phyloP scores from a whole-genome alignment of 1,140 invertebrate genomes.

The Holcopasites calliopsidis region DNA sequence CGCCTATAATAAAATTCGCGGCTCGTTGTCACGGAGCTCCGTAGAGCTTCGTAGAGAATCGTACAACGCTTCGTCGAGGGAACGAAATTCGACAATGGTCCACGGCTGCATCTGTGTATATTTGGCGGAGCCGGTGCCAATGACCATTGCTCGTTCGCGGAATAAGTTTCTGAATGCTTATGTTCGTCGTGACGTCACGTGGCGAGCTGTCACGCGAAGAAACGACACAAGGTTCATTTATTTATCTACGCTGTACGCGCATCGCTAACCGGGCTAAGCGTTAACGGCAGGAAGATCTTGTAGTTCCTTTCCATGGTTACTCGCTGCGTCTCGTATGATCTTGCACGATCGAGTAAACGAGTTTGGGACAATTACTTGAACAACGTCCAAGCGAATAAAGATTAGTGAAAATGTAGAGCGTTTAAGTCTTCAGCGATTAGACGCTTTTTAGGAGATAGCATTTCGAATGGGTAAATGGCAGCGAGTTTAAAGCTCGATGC shows the following conservation, averaged over 20 bases:
- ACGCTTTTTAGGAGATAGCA: not conserved
- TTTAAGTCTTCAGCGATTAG: no score
- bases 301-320: not conserved
- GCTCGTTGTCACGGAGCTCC: not conserved
- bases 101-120: not conserved
- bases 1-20: constrained; percentile 14
- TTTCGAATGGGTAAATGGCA: not conserved
- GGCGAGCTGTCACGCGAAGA: constrained; percentile 30
- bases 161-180: not conserved
- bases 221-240: constrained; percentile 24
- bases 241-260: constrained; percentile 7
- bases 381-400: not conserved
- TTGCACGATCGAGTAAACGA: not conserved
- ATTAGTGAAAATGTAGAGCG: not conserved
- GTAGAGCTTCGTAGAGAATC: no score
- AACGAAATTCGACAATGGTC: constrained; percentile 3
- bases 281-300: not conserved
- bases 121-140: not conserved
- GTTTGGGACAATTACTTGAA: not conserved
- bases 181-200: constrained; percentile 37
- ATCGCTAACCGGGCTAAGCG: not conserved
- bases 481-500: not conserved
- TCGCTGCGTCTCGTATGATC: no score
- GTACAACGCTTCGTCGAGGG: not conserved
- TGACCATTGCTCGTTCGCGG: not conserved